Base-by-base conservation (phyloP, 1,140 invertebrate genomes). In the Drusus annulatus region DNA sequence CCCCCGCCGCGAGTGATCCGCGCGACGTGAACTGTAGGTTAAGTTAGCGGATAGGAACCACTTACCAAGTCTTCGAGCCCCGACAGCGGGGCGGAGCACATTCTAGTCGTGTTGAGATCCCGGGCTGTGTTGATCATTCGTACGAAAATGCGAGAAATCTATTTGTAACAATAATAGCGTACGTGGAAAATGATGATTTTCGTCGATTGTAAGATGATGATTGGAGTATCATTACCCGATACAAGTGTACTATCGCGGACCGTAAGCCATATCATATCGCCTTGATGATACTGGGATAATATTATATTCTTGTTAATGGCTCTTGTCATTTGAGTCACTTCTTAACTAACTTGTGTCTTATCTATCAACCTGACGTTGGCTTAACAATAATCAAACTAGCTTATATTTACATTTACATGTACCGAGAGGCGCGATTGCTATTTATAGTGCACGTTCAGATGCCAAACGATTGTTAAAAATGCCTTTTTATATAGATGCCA, bases 31-130 rank as follows among this genome's bases (percentile, higher is more conserved):
- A 36, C 4, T 36, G 31, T 45, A 45, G 36, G 7, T 13, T 45
- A 45, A 45, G 10, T 45, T 45, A 45, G 36, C 10, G 10, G 8
- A 45, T 45, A 45, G 36, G 7, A 13, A 73, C 51, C 71, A 75
- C 71, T 75, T 75, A 75, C 71, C 71, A 75, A 75, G 71, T 75
- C 71, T 75, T 31, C 23, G 10, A 10, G 54, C 54, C 17, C 16
- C 6, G 15, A 7, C 36, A 16, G 1, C 13, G 50, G n/a, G 76
- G 62, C 31, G 62, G 23, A 78, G 76, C 76, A 68, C 15, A 54
- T 73, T 83, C 82, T 83, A 83, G 82, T 83, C 82, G 80, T 45
- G 76, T 81, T 60, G 63, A 76, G 79, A 83, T 83, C 78, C 28
- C 68, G 79, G 82, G 82, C 82, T 83, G 82, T 83, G 82, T 81